Base-by-base conservation (phyloP, 2,888 invertebrate species). In the Halictus ligatus region DNA sequence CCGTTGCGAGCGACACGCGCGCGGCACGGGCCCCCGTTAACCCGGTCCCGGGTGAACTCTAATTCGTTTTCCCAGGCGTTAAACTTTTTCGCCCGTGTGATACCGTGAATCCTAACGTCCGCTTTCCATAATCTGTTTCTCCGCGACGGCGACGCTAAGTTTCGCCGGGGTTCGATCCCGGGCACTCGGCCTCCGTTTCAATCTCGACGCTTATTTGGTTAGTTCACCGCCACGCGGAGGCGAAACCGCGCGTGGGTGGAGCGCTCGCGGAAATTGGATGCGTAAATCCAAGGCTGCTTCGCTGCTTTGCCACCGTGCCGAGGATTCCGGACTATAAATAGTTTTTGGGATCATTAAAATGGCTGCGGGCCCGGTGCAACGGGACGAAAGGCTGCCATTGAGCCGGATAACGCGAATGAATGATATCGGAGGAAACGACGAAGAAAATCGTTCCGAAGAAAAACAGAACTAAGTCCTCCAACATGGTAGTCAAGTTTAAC, bases 61-160 rank as follows among this genome's bases (percentile, higher is more conserved):
- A 75, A 84, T 74, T 69, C 43, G 43, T 29, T 75, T 58, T n/a
- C 18, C 74, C 46, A 6, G n/a, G n/a, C 15, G 60, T 83, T 75
- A 75, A 74, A 78, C 54, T 83, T 74, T 43, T 8, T 21, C 18
- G 21, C 71, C 25, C 0, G 5, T 25, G 4, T 21, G 25, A 46
- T 79, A 74, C 58, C 78, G 78, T 73, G 76, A 86, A 83, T 87
- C 83, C 86, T 75, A 84, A 81, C 50, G 67, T 71, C 79, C 25
- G 50, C 13, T 87, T 87, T 79, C 58, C 83, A 78, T 83, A 78
- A 87, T 87, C 48, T 75, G 73, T 76, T 80, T 83, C 78, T 78
- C 80, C 71, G 15, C 8, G 60, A 2, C 15, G 21, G 21, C 2
- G 69, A 29, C 21, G 21, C 3, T 18, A 12, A 54, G 78, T 12